Percentiles rank a stretch among this genome's conserved stretches.
Conservation (phyloP, 1,140 invertebrate genomes). For the Cataglyphis hispanica region DNA sequence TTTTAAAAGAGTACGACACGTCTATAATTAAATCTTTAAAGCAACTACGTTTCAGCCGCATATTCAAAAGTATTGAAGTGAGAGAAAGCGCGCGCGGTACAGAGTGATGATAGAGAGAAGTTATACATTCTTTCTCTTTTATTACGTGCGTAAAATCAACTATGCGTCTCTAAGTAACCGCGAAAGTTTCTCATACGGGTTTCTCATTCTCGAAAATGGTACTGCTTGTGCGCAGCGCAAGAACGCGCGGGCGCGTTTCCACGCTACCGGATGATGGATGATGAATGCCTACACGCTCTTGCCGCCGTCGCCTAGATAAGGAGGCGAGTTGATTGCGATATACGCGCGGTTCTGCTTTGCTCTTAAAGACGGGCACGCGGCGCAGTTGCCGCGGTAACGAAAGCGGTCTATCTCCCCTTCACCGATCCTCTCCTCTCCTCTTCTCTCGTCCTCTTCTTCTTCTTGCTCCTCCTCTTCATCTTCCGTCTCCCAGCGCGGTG, state of each 20-base stretch:
- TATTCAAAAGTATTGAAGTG: background rate
- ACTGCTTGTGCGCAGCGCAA: slow-evolving; percentile 45
- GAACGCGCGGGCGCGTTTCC: slow-evolving; percentile 74
- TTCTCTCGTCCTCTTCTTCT: background rate
- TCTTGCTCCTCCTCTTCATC: slow-evolving; percentile 24
- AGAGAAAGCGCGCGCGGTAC: background rate
- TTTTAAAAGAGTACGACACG: background rate
- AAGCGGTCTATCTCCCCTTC: slow-evolving; percentile 16
- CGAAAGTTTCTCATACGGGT: background rate
- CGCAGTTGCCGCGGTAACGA: slow-evolving; percentile 48
- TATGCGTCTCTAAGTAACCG: background rate
- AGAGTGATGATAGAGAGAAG: background rate
- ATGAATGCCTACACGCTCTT: slow-evolving; percentile 77
- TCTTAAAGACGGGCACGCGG: slow-evolving; percentile 72
- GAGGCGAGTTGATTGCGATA: slow-evolving; percentile 73
- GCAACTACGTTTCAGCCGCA: background rate
- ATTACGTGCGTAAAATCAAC: background rate
- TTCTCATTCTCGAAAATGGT: slow-evolving; percentile 2
- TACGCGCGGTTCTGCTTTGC: slow-evolving; percentile 68
- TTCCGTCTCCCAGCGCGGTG: slow-evolving; percentile 63
- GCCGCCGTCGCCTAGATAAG: slow-evolving; percentile 77
- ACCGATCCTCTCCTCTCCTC: background rate
- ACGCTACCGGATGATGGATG: slow-evolving; percentile 81
- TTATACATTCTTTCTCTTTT: background rate
- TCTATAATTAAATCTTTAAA: background rate